A percentile compares a stretch with the other conserved stretches of the same genome.
Conservation (phyloP, 2,797 vertebrate genomes). For the Phrynocephalus vlangalii region DNA sequence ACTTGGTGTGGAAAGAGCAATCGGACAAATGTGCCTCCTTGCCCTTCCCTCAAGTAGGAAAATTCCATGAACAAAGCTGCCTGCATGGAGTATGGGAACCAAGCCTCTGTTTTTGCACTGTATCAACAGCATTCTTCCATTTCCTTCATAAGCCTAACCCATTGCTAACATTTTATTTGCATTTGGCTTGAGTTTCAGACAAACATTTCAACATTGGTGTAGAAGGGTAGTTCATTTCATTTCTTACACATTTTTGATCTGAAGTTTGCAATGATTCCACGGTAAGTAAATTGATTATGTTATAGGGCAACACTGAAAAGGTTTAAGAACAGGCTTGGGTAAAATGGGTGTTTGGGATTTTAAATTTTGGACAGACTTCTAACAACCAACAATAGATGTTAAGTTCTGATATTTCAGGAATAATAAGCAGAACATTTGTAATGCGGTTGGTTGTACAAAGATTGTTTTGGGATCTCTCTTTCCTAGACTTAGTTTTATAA, state of each 20-base stretch:
- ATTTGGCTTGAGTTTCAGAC: not conserved
- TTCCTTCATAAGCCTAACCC: not conserved
- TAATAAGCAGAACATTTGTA: conserved; percentile 28
- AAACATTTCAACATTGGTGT: not conserved
- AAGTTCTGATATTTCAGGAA: conserved; percentile 21
- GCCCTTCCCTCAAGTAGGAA: not conserved
- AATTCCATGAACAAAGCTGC: too few species aligned
- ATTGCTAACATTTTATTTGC: not conserved
- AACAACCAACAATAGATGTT: not conserved
- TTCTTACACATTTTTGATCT: not conserved
- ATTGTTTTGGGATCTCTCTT: conserved; percentile 8
- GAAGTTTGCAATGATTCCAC: not conserved
- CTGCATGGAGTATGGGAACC: not conserved
- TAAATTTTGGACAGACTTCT: conserved; percentile 10
- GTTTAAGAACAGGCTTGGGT: not conserved
- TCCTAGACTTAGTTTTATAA: conserved; percentile 39
- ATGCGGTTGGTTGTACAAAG: not conserved
- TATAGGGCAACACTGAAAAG: not conserved
- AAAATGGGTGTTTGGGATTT: conserved; percentile 1
- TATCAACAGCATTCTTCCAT: not conserved
- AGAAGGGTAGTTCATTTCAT: not conserved
- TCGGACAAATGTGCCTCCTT: not conserved
- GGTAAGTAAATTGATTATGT: not conserved
- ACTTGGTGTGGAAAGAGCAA: not conserved
- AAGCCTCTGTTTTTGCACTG: not conserved